A percentile compares a stretch with the other conserved stretches of the same genome.
phyloP scores from a whole-genome alignment of 2,888 invertebrate species.

The Cordilura impudica region DNA sequence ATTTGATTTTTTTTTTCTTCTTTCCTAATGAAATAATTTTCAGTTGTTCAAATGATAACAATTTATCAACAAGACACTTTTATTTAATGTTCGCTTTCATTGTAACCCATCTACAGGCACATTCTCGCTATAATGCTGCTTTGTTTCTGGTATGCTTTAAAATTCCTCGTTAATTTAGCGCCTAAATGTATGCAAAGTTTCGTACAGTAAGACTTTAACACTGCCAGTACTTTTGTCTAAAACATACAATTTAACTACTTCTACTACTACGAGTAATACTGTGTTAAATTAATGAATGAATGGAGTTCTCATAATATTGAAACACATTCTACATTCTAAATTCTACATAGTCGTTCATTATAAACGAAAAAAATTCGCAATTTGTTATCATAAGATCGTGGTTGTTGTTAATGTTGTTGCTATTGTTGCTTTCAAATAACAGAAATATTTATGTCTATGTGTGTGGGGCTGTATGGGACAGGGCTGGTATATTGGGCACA shows the following conservation, averaged over 20 bases:
- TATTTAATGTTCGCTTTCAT: conserved; percentile 62
- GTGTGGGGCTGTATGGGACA: not conserved
- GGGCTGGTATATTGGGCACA: not conserved
- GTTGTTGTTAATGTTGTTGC: conserved; percentile 12
- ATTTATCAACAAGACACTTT: conserved; percentile 75
- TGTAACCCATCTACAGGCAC: conserved; percentile 37
- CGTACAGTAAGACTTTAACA: not conserved
- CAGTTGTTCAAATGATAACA: conserved; percentile 74
- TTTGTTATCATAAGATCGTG: conserved; percentile 51
- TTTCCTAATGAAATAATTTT: conserved; percentile 74
- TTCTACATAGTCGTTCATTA: conserved; percentile 31
- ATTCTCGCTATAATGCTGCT: not conserved
- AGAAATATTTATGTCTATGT: conserved; percentile 50
- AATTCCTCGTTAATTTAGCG: conserved; percentile 55
- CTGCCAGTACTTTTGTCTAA: not conserved
- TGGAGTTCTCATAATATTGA: conserved; percentile 46
- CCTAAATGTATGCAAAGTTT: conserved; percentile 50
- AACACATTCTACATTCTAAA: conserved; percentile 3
- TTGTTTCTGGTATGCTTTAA: conserved; percentile 40
- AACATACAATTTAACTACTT: not conserved
- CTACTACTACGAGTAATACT: not conserved
- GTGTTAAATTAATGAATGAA: conserved; percentile 51
- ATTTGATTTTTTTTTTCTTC: not conserved
- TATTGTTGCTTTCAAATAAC: conserved; percentile 21
- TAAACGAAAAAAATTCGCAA: conserved; percentile 25